A percentile compares a stretch with the other conserved stretches of the same genome.
Conservation (phyloP, 2,797 vertebrate species). For the Cuniculus paca region DNA sequence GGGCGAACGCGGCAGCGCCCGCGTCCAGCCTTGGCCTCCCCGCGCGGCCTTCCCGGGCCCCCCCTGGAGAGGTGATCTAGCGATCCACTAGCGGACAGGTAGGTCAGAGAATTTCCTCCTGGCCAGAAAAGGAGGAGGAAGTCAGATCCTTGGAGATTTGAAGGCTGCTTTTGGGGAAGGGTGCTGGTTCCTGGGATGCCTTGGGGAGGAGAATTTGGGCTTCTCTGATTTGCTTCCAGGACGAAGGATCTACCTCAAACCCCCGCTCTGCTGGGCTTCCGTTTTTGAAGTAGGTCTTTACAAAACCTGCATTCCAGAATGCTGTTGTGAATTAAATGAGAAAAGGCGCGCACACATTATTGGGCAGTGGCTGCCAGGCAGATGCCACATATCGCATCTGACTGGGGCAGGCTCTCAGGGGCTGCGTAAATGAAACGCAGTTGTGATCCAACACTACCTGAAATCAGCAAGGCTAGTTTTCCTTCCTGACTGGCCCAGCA, state of each 20-base stretch:
- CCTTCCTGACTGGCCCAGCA: neutral
- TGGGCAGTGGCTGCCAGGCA: neutral
- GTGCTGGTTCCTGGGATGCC: neutral
- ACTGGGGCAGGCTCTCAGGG: neutral
- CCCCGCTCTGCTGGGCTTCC: neutral
- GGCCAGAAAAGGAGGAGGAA: neutral
- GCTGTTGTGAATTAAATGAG: neutral
- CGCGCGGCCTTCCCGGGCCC: too few relatives aligned
- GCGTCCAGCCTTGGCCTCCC: neutral
- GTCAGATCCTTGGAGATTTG: neutral
- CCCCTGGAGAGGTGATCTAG: neutral
- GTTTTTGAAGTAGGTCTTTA: neutral
- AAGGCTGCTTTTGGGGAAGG: neutral
- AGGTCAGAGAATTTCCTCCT: neutral
- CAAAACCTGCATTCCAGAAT: conserved; percentile 1
- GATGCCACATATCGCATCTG: neutral
- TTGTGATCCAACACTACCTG: neutral
- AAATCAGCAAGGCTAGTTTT: neutral
- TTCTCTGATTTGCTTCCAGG: neutral
- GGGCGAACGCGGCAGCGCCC: neutral
- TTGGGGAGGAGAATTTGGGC: neutral
- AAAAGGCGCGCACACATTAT: neutral
- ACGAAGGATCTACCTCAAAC: neutral
- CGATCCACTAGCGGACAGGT: neutral
- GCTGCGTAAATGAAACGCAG: neutral